These are phyloP conservation scores for Caenorhabditis drosophilae DNA, from an alignment of 2,888 invertebrate genomes.

Conservation along the genomic window DNA sequence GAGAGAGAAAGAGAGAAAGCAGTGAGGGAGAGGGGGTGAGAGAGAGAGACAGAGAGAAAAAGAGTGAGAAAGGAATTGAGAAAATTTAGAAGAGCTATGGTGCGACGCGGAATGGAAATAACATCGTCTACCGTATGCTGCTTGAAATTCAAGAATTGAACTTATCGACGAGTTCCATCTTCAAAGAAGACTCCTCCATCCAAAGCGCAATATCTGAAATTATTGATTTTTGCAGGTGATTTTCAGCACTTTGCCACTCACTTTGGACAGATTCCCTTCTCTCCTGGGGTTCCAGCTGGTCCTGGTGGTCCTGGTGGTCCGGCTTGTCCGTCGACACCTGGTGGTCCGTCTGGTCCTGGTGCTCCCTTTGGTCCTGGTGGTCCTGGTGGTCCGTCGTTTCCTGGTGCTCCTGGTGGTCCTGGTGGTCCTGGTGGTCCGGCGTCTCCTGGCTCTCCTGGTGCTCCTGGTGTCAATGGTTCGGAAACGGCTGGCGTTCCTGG, in stretches of 20 bases:
- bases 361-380: constrained; percentile 59
- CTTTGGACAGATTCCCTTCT: constrained; percentile 61
- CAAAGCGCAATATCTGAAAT: constrained; percentile 56
- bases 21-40: constrained; percentile 4
- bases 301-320: constrained; percentile 60
- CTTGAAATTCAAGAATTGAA: too few species aligned
- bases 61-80: constrained; percentile 10
- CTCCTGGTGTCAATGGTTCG: constrained; percentile 56
- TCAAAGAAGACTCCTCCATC: constrained; percentile 65
- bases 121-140: constrained; percentile 38
- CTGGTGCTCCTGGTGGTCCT: constrained; percentile 57
- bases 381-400: constrained; percentile 64
- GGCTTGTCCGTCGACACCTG: constrained; percentile 55
- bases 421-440: constrained; percentile 56
- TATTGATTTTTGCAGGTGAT: background rate
- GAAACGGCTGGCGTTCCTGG: constrained; percentile 58
- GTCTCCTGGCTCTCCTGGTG: constrained; percentile 58
- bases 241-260: constrained; percentile 13
- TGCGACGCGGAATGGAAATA: constrained; percentile 34
- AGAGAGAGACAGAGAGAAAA: background rate
- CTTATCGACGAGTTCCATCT: constrained; percentile 59
- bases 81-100: constrained; percentile 9
- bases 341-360: constrained; percentile 55
- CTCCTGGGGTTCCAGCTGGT: constrained; percentile 54
- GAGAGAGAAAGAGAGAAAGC: too few species aligned